Conservation (phyloP, 1,140 invertebrate genomes). For the Ceratoteleas bidentatus region DNA sequence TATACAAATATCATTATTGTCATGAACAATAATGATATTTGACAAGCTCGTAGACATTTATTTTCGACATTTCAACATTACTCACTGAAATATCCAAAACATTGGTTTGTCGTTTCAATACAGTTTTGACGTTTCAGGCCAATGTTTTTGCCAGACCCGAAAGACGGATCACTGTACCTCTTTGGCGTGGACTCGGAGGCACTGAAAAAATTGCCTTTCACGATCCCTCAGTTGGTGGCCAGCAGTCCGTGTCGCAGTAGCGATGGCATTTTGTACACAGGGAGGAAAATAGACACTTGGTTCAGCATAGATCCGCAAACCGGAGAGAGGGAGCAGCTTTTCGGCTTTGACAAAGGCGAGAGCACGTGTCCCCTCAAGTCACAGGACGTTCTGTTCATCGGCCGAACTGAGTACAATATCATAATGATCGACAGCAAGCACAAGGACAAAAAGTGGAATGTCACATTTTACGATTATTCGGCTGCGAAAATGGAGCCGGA, state of each 20-base stretch:
- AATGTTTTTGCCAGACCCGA: slow-evolving; percentile 96
- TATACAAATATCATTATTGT: too few species aligned
- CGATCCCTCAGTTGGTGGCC: too few species aligned
- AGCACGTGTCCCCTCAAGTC: too few species aligned
- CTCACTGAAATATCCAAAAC: slow-evolving; percentile 6
- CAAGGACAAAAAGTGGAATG: slow-evolving; percentile 95
- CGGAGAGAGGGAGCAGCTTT: too few species aligned
- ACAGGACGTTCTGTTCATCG: slow-evolving; percentile 87
- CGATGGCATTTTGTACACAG: too few species aligned
- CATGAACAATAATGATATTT: too few species aligned
- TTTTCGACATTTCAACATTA: slow-evolving; percentile 18
- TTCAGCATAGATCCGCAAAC: too few species aligned
- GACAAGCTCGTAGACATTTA: slow-evolving; percentile 11
- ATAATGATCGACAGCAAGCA: slow-evolving; percentile 94
- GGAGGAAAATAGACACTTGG: too few species aligned
- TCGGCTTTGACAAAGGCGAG: too few species aligned
- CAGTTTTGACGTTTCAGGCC: slow-evolving; percentile 82
- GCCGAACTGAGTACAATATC: slow-evolving; percentile 96
- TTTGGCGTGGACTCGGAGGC: slow-evolving; percentile 87
- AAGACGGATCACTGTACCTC: slow-evolving; percentile 97
- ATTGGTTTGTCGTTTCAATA: slow-evolving; percentile 1
- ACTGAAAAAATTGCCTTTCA: slow-evolving; percentile 97
- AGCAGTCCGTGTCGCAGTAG: too few species aligned
- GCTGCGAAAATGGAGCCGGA: slow-evolving; percentile 88
- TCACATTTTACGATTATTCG: slow-evolving; percentile 95